Conservation (phyloP, 2,888 invertebrate species). For the Camptogramma bilineatum region DNA sequence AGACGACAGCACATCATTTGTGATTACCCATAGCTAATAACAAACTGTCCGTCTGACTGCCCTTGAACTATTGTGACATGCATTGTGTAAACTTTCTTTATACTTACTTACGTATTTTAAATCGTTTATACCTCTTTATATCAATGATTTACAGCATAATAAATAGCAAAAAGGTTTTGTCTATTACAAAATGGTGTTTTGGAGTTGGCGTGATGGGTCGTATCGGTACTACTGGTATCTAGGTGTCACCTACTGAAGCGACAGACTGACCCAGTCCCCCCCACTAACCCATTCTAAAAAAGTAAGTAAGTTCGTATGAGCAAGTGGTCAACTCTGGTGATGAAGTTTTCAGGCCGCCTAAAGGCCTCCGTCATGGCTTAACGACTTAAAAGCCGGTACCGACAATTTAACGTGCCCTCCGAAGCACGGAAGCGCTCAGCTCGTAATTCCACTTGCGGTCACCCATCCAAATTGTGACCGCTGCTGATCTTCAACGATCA, state of each 20-base stretch:
- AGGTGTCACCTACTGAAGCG: slow-evolving; percentile 27
- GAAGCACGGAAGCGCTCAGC: too few relatives aligned
- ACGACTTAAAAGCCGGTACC: too few relatives aligned
- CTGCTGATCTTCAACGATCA: too few relatives aligned
- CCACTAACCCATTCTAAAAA: slow-evolving; percentile 6
- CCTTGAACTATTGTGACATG: slow-evolving; percentile 57
- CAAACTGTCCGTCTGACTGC: slow-evolving; percentile 34
- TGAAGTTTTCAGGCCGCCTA: too few relatives aligned
- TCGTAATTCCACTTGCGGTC: too few relatives aligned
- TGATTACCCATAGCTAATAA: slow-evolving; percentile 49
- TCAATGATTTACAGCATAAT: slow-evolving; percentile 32
- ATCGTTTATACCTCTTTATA: slow-evolving; percentile 15
- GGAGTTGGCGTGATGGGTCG: slow-evolving; percentile 36
- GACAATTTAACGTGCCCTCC: too few relatives aligned
- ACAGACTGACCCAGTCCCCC: slow-evolving; percentile 12
- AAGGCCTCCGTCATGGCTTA: too few relatives aligned
- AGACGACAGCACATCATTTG: slow-evolving; percentile 42
- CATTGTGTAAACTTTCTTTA: slow-evolving; percentile 41
- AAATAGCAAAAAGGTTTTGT: slow-evolving; percentile 14
- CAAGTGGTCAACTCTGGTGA: too few relatives aligned
- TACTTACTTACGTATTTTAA: too few relatives aligned
- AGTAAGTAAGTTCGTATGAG: too few relatives aligned
- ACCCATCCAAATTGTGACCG: too few relatives aligned
- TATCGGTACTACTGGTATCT: neutral
- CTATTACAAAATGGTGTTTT: slow-evolving; percentile 21